Evolutionary conservation across 1,140 invertebrate genomes (phyloP).

Genomic region (Drosophila setifemur): DNA sequence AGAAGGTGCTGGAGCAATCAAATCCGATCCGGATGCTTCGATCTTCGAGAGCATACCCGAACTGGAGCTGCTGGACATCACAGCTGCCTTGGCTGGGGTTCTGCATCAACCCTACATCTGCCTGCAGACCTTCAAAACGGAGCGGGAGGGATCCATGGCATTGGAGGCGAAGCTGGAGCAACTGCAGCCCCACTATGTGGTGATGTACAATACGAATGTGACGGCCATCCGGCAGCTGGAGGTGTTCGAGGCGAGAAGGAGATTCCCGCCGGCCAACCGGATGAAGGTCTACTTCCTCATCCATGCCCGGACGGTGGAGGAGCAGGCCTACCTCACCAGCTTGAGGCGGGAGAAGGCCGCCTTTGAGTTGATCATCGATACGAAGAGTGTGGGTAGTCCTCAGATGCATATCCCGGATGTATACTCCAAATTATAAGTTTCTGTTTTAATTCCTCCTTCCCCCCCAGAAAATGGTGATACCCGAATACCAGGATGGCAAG

Average conservation of each 20-base stretch:
- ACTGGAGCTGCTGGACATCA: slow-evolving; percentile 87
- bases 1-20: slow-evolving; percentile 60
- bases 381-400: slow-evolving; percentile 94
- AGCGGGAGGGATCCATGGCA: slow-evolving; percentile 87
- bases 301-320: slow-evolving; percentile 95
- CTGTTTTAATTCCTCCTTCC: slow-evolving; percentile 3
- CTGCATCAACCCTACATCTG: slow-evolving; percentile 85
- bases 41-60: slow-evolving; percentile 88
- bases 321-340: slow-evolving; percentile 96
- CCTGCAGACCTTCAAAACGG: slow-evolving; percentile 89
- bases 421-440: neutral
- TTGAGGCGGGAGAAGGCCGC: slow-evolving; percentile 95
- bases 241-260: slow-evolving; percentile 90
- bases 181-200: slow-evolving; percentile 90
- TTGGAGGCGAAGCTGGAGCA: slow-evolving; percentile 87
- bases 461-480: slow-evolving; percentile 93
- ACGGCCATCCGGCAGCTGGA: slow-evolving; percentile 94
- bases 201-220: slow-evolving; percentile 96
- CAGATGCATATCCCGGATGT: neutral
- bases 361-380: slow-evolving; percentile 95
- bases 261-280: slow-evolving; percentile 84
- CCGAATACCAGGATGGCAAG: slow-evolving; percentile 95
- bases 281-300: slow-evolving; percentile 94
- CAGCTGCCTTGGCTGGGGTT: slow-evolving; percentile 83
- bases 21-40: slow-evolving; percentile 77